Conservation (phyloP, 2,797 vertebrate species). For the Myioborus melanocephalus region DNA sequence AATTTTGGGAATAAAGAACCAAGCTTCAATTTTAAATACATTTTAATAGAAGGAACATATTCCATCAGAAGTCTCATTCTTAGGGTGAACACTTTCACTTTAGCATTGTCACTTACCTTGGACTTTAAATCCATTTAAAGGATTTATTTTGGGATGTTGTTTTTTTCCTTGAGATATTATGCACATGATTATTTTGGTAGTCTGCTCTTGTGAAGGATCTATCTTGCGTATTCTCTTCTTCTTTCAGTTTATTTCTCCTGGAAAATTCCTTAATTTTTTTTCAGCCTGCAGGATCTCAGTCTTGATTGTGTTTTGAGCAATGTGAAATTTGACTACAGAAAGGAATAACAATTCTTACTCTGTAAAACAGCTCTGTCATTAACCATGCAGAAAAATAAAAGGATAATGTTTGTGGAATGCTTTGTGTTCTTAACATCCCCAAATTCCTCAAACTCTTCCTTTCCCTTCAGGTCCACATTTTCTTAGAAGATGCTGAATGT, state of each 20-base stretch:
- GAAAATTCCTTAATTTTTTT: background rate
- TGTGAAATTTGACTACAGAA: background rate
- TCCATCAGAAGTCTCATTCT: background rate
- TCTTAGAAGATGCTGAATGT: background rate
- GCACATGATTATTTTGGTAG: background rate
- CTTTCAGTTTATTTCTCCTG: background rate
- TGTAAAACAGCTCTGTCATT: background rate
- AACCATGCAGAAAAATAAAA: background rate
- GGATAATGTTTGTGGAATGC: background rate
- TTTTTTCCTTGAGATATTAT: background rate
- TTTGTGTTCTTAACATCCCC: background rate
- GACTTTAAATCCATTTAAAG: background rate
- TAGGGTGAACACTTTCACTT: background rate
- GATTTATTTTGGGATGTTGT: fast-evolving
- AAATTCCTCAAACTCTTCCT: background rate
- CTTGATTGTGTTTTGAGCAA: background rate
- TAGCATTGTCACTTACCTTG: background rate
- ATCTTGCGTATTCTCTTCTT: background rate
- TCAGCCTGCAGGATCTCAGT: background rate
- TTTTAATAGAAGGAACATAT: background rate
- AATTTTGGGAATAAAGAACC: background rate
- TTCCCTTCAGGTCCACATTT: background rate
- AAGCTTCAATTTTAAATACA: background rate
- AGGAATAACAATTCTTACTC: background rate
- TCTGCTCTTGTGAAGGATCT: background rate